Evolutionary conservation across 2,113 vertebrate genomes (phyloP), one percentile per base, ranked within the genome.

Genomic region (Caranx melampygus): DNA sequence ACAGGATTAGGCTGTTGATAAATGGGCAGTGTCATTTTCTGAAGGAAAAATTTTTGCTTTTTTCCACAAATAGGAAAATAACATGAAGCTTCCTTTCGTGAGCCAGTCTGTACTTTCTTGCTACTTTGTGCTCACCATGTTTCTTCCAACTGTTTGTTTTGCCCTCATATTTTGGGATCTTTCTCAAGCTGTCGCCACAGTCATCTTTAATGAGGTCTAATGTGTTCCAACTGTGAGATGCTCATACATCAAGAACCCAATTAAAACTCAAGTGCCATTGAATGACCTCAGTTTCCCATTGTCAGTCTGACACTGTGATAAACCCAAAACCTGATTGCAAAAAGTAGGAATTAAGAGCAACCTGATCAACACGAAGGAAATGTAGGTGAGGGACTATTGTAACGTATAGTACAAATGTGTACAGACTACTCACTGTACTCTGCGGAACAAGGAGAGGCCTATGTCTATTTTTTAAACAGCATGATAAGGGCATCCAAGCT

Each of bases 181-280:
- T 31, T 26, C 1, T 57, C 21, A 4, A 31, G 11, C 52, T 12
- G 2, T 69, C 49, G 55, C 14, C 14, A 31, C 10, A 12, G 18
- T 0, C n/a, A 33, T 6, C 15, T 42, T 9, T 31, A 31, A 42
- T 18, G 3, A 42, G 14, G 51, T 57, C 42, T 31, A 42, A 44
- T 31, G 37, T 57, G 33, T 58, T 40, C 21, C 14, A 70, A n/a
- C 35, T 55, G 67, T 33, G 37, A 71, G 9, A 71, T 45, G 54
- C n/a, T 31, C n/a, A 0, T 10, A 2, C 51, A 21, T 68, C 20
- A 52, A 9, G 31, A 52, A 12, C 49, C 12, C 20, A 40, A 18
- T 55, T n/a, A 40, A 15, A 55, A 54, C 10, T 15, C 20, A 40
- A 54, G 33, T 10, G 33, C n/a, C 33, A n/a, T 18, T n/a, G 18